Evolutionary conservation across 2,113 vertebrate genomes (phyloP).

Genomic region (Oceanodroma tethys): DNA sequence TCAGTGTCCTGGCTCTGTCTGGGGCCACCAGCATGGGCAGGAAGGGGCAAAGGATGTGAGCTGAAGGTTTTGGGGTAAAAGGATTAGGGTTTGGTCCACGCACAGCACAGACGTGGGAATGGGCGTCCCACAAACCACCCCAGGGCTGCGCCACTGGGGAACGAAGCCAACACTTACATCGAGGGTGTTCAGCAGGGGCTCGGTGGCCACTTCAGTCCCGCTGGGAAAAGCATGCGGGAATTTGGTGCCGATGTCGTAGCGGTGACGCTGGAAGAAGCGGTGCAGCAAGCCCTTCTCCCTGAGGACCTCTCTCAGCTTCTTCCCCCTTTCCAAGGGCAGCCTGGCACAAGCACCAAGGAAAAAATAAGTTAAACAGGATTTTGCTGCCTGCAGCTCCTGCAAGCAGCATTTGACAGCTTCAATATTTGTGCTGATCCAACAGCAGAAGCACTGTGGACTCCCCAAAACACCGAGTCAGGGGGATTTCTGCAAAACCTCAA

Average conservation of each 20-base stretch:
- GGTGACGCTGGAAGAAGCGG: conserved; percentile 24
- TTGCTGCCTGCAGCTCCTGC: not conserved
- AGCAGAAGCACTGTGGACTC: not conserved
- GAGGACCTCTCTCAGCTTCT: conserved; percentile 65
- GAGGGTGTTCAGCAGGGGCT: conserved; percentile 64
- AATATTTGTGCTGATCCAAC: not conserved
- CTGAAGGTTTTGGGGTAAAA: not conserved
- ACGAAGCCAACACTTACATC: conserved; percentile 52
- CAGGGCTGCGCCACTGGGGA: rapidly evolving
- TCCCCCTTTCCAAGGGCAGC: conserved; percentile 76
- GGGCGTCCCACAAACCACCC: not conserved
- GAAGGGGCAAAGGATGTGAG: not conserved
- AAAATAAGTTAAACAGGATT: not conserved
- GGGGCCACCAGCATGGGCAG: rapidly evolving
- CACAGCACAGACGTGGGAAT: not conserved
- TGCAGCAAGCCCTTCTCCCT: conserved; percentile 69
- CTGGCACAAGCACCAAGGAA: not conserved
- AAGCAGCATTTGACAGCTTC: not conserved
- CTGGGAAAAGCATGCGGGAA: not conserved
- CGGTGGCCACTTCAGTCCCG: rapidly evolving
- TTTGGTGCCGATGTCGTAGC: not conserved
- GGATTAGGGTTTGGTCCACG: not conserved
- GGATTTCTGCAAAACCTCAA: not conserved
- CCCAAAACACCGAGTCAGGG: not conserved
- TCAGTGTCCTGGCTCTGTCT: not conserved